These are phyloP conservation scores for Psettodes erumei DNA, from an alignment of 2,113 vertebrate genomes.

Conservation along the genomic window DNA sequence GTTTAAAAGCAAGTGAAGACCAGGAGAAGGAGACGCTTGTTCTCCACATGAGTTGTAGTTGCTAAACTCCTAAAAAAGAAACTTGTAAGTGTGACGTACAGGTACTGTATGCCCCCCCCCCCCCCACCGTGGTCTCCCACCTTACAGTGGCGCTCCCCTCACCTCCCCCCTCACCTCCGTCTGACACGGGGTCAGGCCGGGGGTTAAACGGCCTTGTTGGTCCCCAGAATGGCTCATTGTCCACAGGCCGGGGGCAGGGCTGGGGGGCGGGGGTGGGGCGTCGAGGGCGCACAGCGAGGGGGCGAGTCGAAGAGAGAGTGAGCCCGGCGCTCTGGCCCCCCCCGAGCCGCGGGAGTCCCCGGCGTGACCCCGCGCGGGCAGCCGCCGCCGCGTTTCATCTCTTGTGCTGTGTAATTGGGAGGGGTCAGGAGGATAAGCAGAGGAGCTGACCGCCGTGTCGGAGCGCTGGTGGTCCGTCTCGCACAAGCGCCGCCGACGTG, in stretches of 20 bases:
- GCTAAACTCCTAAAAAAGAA: background rate
- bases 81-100: background rate
- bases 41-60: background rate
- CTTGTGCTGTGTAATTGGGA: conserved; percentile 68
- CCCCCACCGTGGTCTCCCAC: conserved; percentile 31
- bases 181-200: conserved; percentile 73
- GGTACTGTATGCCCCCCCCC: background rate
- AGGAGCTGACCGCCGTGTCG: conserved; percentile 62
- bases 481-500: conserved; percentile 35
- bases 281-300: conserved; percentile 66
- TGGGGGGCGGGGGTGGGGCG: no score
- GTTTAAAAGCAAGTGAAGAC: background rate
- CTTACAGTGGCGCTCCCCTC: conserved; percentile 61
- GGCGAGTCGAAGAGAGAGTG: conserved; percentile 59
- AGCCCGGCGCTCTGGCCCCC: conserved; percentile 44
- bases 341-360: conserved; percentile 72
- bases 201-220: conserved; percentile 75
- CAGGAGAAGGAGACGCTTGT: background rate
- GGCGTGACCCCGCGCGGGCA: conserved; percentile 54
- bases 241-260: conserved; percentile 52
- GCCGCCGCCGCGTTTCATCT: conserved; percentile 70
- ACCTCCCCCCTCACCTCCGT: conserved; percentile 53
- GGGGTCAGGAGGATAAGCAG: conserved; percentile 72
- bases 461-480: conserved; percentile 69
- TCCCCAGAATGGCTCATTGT: conserved; percentile 78